phyloP scores from a whole-genome alignment of 2,797 vertebrate species.

The Picus viridis region DNA sequence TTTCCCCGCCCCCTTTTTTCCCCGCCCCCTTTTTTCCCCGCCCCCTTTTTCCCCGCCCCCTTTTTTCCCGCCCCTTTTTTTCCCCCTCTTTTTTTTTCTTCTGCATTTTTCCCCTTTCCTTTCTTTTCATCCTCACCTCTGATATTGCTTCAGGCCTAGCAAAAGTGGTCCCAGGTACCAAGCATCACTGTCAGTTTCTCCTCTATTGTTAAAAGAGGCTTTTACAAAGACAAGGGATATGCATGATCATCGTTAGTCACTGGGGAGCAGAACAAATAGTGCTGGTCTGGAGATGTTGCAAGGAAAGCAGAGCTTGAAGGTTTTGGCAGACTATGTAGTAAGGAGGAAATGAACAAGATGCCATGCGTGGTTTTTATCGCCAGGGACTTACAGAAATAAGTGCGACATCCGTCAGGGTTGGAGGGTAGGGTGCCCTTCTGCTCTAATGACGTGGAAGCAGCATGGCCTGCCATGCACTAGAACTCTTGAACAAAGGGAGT shows the following conservation, averaged over 20 bases:
- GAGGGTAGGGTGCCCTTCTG: background rate
- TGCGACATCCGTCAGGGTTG: background rate
- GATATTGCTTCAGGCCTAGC: background rate
- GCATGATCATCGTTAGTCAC: background rate
- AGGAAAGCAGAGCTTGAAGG: background rate
- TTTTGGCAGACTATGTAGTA: slow-evolving; percentile 5
- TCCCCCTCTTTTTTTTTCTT: no score
- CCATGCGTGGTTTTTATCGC: slow-evolving; percentile 15
- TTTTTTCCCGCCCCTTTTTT: no score
- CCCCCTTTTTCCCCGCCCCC: no score
- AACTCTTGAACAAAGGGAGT: background rate
- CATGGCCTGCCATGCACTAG: background rate
- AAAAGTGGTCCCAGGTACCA: background rate
- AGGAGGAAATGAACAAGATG: slow-evolving; percentile 53
- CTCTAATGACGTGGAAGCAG: background rate
- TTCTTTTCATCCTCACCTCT: background rate
- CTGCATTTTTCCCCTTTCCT: no score
- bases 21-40: no score
- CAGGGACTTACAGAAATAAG: slow-evolving; percentile 41
- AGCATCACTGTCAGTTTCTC: background rate
- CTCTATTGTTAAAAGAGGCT: background rate
- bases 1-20: no score
- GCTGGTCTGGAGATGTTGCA: background rate
- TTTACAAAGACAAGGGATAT: background rate
- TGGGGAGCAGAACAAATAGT: background rate